Evolutionary conservation across 1,140 invertebrate genomes (phyloP).

Genomic region (Ganaspis sp.): DNA sequence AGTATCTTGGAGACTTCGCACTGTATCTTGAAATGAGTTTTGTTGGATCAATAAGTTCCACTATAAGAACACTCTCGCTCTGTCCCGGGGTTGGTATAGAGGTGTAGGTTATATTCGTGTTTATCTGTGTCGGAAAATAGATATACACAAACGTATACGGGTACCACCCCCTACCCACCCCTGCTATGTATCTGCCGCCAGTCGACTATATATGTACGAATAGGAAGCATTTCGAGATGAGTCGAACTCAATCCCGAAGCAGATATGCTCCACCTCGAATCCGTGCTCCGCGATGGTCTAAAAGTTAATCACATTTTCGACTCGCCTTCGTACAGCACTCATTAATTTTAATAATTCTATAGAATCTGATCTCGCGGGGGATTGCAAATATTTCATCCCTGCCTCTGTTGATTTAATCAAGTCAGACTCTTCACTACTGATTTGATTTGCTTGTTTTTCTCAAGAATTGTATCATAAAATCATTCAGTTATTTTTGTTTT

Average conservation of each 20-base stretch:
- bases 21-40: slow-evolving; percentile 79
- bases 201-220: slow-evolving; percentile 39
- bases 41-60: slow-evolving; percentile 78
- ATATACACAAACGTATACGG: slow-evolving; percentile 64
- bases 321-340: slow-evolving; percentile 18
- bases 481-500: not conserved
- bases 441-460: not conserved
- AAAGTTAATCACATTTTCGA: slow-evolving; percentile 25
- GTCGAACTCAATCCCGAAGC: slow-evolving; percentile 44
- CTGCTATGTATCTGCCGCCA: slow-evolving; percentile 23
- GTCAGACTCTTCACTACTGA: not conserved
- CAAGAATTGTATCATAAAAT: not conserved
- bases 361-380: slow-evolving; percentile 13
- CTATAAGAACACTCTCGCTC: slow-evolving; percentile 75
- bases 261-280: slow-evolving; percentile 16
- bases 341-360: slow-evolving; percentile 30
- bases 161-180: slow-evolving; percentile 49
- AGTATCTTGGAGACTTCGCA: slow-evolving; percentile 78
- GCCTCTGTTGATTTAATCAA: slow-evolving; percentile 8
- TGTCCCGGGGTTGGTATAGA: slow-evolving; percentile 58
- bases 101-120: slow-evolving; percentile 58
- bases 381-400: slow-evolving; percentile 19
- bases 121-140: slow-evolving; percentile 67
- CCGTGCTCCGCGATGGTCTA: not conserved
- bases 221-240: slow-evolving; percentile 54